Evolutionary conservation across 2,113 vertebrate species (phyloP).

Genomic region (Raja brachyura): DNA sequence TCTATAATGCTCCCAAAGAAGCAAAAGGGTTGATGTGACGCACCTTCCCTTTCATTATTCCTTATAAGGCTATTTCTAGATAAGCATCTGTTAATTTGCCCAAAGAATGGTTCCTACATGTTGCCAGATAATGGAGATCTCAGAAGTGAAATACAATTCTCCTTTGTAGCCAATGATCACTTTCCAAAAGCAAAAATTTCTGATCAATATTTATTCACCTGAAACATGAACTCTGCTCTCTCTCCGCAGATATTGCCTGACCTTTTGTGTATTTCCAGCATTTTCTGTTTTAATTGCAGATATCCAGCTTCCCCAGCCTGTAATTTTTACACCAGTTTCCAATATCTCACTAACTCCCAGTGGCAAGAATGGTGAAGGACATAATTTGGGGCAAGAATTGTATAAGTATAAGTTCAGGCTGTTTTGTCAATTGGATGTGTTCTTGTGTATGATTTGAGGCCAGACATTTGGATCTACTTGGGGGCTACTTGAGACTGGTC

Average conservation of each 20-base stretch:
- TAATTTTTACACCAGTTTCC: background rate
- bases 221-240: too few relatives aligned
- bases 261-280: too few relatives aligned
- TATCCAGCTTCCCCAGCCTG: too few relatives aligned
- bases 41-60: background rate
- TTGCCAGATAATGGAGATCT: background rate
- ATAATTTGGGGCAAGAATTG: background rate
- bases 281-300: too few relatives aligned
- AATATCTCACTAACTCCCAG: background rate
- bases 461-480: background rate
- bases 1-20: background rate
- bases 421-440: background rate
- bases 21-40: background rate
- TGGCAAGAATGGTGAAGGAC: background rate
- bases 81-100: background rate
- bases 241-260: too few relatives aligned
- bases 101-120: background rate
- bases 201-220: too few relatives aligned
- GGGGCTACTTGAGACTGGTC: too few relatives aligned
- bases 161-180: background rate
- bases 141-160: background rate
- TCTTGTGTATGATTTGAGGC: constrained; percentile 9
- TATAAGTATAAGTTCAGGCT: background rate
- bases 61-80: background rate
- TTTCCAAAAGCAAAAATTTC: too few relatives aligned